phyloP scores from a whole-genome alignment of 2,888 invertebrate species.

The Eilema sororculum region DNA sequence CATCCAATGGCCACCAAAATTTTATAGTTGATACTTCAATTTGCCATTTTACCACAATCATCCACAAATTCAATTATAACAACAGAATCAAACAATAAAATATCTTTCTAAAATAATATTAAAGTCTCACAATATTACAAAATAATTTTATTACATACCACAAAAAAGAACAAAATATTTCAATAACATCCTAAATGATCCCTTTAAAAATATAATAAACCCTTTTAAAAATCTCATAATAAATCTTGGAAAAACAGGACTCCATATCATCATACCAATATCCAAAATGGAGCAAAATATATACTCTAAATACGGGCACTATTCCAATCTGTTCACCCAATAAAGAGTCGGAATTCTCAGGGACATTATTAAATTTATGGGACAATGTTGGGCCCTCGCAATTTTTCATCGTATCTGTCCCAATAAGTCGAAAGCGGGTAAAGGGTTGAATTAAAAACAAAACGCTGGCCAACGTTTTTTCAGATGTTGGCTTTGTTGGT shows the following conservation, averaged over 20 bases:
- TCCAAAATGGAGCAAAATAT: not conserved
- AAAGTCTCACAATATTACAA: not conserved
- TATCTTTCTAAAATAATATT: not conserved
- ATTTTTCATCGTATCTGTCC: conserved; percentile 23
- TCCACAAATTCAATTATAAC: not conserved
- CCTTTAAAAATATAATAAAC: not conserved
- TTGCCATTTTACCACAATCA: not conserved
- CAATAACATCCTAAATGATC: not conserved
- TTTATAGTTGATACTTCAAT: not conserved
- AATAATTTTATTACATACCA: not conserved
- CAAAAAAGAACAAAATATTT: not conserved
- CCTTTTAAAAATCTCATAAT: not conserved
- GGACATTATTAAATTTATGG: conserved; percentile 23
- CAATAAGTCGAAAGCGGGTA: conserved; percentile 20
- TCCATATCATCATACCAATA: not conserved
- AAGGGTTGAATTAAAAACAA: conserved; percentile 21
- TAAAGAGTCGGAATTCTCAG: conserved; percentile 12
- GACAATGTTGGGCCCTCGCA: conserved; percentile 12
- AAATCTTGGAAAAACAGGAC: not conserved
- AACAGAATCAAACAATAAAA: too few relatives aligned
- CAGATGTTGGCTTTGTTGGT: not conserved
- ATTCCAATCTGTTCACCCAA: conserved; percentile 7
- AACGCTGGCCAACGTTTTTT: not conserved
- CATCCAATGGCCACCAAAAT: not conserved
- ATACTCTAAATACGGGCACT: not conserved